Evolutionary conservation across 1,140 invertebrate species (phyloP).

Genomic region (Drosophila micromelanica): DNA sequence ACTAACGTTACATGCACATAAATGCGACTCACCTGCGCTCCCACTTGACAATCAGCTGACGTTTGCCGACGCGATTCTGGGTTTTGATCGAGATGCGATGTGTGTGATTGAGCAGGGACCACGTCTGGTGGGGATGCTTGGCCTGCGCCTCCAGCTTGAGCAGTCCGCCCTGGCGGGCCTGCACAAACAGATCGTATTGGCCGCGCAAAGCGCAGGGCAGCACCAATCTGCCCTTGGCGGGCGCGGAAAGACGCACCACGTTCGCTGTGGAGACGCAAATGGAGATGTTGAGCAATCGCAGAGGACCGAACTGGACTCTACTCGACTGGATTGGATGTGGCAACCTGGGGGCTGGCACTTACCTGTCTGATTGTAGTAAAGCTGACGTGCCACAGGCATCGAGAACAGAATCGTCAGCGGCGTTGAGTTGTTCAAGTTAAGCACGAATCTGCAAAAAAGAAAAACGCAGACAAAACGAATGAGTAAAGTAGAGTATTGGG

Average conservation of each 20-base stretch:
- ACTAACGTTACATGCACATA: no score
- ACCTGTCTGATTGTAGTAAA: slow-evolving; percentile 84
- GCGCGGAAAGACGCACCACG: slow-evolving; percentile 60
- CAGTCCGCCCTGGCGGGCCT: slow-evolving; percentile 63
- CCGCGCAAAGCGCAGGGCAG: slow-evolving; percentile 78
- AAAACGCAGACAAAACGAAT: neutral
- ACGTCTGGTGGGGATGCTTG: slow-evolving; percentile 69
- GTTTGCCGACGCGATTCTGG: slow-evolving; percentile 81
- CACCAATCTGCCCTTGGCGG: slow-evolving; percentile 56
- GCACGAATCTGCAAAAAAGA: slow-evolving; percentile 70
- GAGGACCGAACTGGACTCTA: no score
- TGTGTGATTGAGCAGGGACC: slow-evolving; percentile 75
- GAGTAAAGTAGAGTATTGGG: slow-evolving; percentile 22
- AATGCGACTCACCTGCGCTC: slow-evolving; percentile 65
- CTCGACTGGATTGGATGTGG: neutral
- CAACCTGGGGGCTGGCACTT: slow-evolving; percentile 24
- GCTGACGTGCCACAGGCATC: slow-evolving; percentile 73
- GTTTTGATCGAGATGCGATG: slow-evolving; percentile 70
- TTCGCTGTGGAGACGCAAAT: slow-evolving; percentile 51
- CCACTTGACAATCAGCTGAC: slow-evolving; percentile 83
- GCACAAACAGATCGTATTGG: slow-evolving; percentile 79
- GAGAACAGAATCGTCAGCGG: slow-evolving; percentile 80
- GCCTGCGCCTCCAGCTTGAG: slow-evolving; percentile 76
- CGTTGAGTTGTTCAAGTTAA: slow-evolving; percentile 73
- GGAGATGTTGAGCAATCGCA: no score